Base-by-base conservation (phyloP, 2,113 vertebrate species). In the Muscicapa adusta region DNA sequence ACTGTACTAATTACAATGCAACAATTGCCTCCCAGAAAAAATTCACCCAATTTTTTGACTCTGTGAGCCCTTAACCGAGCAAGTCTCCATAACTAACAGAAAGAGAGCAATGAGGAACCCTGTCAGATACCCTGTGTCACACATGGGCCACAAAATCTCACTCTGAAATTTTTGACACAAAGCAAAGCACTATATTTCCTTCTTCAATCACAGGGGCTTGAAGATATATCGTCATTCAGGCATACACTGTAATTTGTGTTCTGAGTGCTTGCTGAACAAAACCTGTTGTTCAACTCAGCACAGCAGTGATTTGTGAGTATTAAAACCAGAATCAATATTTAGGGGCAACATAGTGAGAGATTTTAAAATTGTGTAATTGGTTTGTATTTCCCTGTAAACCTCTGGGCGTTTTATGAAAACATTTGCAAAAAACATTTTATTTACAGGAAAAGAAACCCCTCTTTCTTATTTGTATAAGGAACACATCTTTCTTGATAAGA, bases 61-160 rank as follows among this genome's bases (percentile, higher is more conserved):
- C 48, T 53, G 4, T 9, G 6, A 42, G 33, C 34, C 60, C 9
- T 79, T 68, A 68, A 36, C 26, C 2, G 6, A 66, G 29, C 16
- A 36, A 33, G 34, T 66, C 16, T 82, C 28, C 0, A 0, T 16
- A 31, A 57, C 40, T 34, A 51, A 72, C 26, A 89, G 61, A 43
- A 63, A 53, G 33, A 74, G 23, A 78, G 65, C 25, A 36, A 53
- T 0, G 0, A 50, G 34, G 51, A 68, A 18, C 14, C 0, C 1
- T 50, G 43, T 12, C 57, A 56, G 19, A 45, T 60, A 38, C 26
- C 22, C 53, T 63, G 28, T 15, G 34, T 42, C 47, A 77, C 61
- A 62, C 6, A 70, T 0, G 0, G 63, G 47, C 10, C 38, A 53
- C 0, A 3, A 77, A 87, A 81, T 68, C 48, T 68, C 72, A 47